Conservation (phyloP, 1,140 invertebrate species). For the Polyergus mexicanus region DNA sequence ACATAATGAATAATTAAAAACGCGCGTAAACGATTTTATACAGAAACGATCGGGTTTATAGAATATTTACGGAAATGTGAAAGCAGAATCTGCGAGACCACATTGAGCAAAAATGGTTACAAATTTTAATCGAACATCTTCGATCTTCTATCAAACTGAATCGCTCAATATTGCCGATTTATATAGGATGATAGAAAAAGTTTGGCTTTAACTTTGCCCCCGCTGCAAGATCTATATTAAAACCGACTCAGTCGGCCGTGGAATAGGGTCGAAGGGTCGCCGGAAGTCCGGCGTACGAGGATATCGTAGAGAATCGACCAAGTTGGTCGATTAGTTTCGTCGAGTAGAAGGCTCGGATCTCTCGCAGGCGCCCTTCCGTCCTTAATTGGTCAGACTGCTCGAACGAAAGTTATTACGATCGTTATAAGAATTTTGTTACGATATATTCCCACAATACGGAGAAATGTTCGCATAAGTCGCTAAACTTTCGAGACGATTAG, state of each 20-base stretch:
- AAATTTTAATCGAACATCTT: conserved; percentile 57
- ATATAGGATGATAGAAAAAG: conserved; percentile 72
- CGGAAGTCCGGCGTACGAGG: conserved; percentile 69
- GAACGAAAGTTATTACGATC: conserved; percentile 60
- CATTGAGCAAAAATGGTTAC: conserved; percentile 41
- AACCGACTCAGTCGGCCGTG: conserved; percentile 63
- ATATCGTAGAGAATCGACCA: conserved; percentile 69
- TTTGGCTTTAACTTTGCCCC: conserved; percentile 59
- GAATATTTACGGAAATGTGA: neutral
- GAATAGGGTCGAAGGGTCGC: conserved; percentile 68
- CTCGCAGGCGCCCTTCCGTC: conserved; percentile 40
- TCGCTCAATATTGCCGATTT: conserved; percentile 56
- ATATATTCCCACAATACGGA: conserved; percentile 19
- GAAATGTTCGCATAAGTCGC: conserved; percentile 19
- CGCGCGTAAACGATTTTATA: neutral
- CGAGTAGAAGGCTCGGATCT: conserved; percentile 64
- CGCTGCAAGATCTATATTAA: conserved; percentile 73
- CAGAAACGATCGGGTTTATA: neutral
- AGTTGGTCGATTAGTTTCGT: conserved; percentile 75
- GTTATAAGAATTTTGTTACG: conserved; percentile 56
- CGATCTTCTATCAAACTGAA: conserved; percentile 15
- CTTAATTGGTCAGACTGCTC: conserved; percentile 67
- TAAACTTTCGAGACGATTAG: conserved; percentile 35
- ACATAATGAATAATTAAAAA: conserved; percentile 28
- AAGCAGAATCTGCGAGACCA: neutral